Evolutionary conservation across 2,888 invertebrate genomes (phyloP), one percentile per base, ranked within the genome.

Genomic region (Acronicta psi): DNA sequence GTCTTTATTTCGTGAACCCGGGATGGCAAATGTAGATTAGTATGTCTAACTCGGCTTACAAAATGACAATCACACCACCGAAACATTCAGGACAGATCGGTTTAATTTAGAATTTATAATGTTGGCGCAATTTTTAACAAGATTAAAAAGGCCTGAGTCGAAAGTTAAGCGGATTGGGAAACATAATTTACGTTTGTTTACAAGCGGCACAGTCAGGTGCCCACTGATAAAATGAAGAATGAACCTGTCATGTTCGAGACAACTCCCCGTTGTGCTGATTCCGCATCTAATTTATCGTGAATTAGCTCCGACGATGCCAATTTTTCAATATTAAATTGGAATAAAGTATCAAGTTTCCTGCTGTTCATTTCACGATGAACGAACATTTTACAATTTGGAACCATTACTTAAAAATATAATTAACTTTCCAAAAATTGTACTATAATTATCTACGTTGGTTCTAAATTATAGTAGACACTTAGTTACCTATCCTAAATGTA

Each of bases 161-260:
- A 75, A 86, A 80, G 77, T 80, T 85, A 87, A 85, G 85, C 86
- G 81, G 86, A 84, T 87, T 83, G 73, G 63, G 77, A 73, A 78
- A 74, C 73, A 72, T 75, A 81, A 86, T 84, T 86, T 83, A 83
- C 79, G 78, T 78, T 74, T 85, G 81, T 83, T 82, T 82, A 80
- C 76, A 69, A 56, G 59, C 59, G 50, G 60, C 55, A 54, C 69
- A 61, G 73, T 74, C 58, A 70, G 78, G 64, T 55, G 68, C 65
- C 63, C 55, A 57, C 76, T 73, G 73, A 75, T 79, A 79, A 77
- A 75, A 77, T 68, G 59, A 70, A 74, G 69, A 75, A 67, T 51
- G 49, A 64, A 67, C 67, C 61, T 59, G 70, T 73, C 64, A 55
- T 56, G 53, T 42, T 45, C 57, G 60, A 37, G 44, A 67, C 58